These are phyloP conservation scores for Mythimna lalbum DNA, from an alignment of 2,888 invertebrate genomes.

Conservation along the genomic window DNA sequence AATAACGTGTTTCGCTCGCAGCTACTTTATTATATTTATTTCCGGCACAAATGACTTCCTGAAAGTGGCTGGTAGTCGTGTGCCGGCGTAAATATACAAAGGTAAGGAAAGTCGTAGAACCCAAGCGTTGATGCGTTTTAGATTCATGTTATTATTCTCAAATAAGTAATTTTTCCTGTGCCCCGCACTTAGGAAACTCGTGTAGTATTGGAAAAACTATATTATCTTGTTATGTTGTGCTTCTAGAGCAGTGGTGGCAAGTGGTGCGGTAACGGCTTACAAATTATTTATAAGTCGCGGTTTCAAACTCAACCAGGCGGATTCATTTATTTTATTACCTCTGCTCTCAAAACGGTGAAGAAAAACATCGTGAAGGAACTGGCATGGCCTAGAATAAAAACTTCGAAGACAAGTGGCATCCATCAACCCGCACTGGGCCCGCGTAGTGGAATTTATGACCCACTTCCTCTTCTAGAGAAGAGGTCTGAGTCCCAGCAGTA, in stretches of 20 bases:
- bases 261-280: no score
- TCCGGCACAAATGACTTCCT: slow-evolving; percentile 24
- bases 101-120: not conserved
- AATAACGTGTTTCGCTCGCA: slow-evolving; percentile 12
- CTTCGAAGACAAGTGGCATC: no score
- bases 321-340: no score
- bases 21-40: slow-evolving; percentile 16
- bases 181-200: not conserved
- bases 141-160: slow-evolving; percentile 29
- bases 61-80: not conserved
- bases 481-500: no score
- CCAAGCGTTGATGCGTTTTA: slow-evolving; percentile 35
- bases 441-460: no score
- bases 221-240: not conserved
- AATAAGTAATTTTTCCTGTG: slow-evolving; percentile 24
- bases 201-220: not conserved
- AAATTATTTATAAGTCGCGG: no score
- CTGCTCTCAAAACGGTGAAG: no score
- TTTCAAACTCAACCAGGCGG: no score
- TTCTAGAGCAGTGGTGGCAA: not conserved
- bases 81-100: not conserved
- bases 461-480: no score
- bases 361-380: no score
- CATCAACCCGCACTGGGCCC: no score
- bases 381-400: no score